Conservation (phyloP, 2,113 vertebrate species). For the Phainopepla nitens region DNA sequence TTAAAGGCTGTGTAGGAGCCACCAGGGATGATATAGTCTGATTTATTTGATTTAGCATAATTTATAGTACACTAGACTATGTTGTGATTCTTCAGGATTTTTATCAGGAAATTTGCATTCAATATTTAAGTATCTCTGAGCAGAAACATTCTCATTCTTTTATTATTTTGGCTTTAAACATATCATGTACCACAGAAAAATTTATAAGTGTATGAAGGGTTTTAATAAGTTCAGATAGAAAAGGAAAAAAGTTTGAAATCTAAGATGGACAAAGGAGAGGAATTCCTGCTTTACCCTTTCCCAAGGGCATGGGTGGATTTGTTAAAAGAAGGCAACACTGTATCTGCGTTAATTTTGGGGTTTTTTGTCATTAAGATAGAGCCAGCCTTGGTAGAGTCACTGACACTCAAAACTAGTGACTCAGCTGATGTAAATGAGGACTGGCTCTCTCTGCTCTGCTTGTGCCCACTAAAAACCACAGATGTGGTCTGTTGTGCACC, state of each 20-base stretch:
- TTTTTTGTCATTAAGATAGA: not conserved
- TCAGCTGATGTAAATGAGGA: not conserved
- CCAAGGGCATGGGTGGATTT: not conserved
- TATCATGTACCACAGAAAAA: not conserved
- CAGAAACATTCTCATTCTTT: slow-evolving; percentile 11
- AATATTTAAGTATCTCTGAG: slow-evolving; percentile 44
- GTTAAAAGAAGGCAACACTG: not conserved
- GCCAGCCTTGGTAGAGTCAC: not conserved
- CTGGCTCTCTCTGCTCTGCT: not conserved
- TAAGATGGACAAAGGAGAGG: not conserved
- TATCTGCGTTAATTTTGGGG: not conserved
- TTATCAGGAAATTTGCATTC: slow-evolving; percentile 49
- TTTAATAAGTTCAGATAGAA: slow-evolving; percentile 4
- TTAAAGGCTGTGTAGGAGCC: slow-evolving; percentile 43
- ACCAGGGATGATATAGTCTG: slow-evolving; percentile 18
- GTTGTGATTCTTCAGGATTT: slow-evolving; percentile 39
- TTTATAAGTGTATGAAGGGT: not conserved
- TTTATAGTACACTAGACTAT: slow-evolving; percentile 28
- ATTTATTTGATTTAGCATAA: slow-evolving; percentile 55
- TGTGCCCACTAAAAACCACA: not conserved
- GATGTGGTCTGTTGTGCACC: not conserved
- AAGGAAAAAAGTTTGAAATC: not conserved
- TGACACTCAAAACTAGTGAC: not conserved
- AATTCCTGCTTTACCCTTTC: not conserved
- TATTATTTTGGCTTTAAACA: slow-evolving; percentile 30